Evolutionary conservation across 2,113 vertebrate species (phyloP), one percentile per base, ranked within the genome.

Genomic region (Thomomys bottae): DNA sequence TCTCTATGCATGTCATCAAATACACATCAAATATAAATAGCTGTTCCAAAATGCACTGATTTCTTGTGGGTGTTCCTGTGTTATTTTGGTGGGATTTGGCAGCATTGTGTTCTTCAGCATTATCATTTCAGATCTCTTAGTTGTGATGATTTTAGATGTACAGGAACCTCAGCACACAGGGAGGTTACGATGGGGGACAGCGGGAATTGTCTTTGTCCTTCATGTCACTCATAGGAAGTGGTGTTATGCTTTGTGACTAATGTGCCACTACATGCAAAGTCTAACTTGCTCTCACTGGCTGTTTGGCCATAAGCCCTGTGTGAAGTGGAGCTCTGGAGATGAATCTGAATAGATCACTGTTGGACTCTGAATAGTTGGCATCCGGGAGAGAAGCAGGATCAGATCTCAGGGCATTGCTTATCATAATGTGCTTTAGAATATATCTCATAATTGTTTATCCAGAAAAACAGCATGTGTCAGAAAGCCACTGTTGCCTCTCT

Each of bases 371-470:
- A 23, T 91, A 83, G 71, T 45, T 93, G 90, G 32, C 72, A n/a
- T 79, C 76, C 36, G 28, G 11, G 30, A 26, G 28, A 18, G 77
- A 81, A 5, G 49, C 17, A 54, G 49, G 1, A 26, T 61, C 18
- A 64, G 57, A 45, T 42, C 26, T 59, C n/a, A 21, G 26, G 49
- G 49, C 72, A 59, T 59, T 79, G 3, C 40, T 71, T 86, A 64
- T 68, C 24, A 28, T 93, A 64, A 93, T 93, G 90, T 93, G 54
- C 77, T 94, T 89, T 80, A 83, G 63, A 80, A 18, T 77, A 32
- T 10, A 84, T 32, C 57, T n/a, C 61, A 21, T 81, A 73, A 93
- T 73, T 78, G 49, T 76, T 93, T 67, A 59, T 84, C 86, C 68
- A 84, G 64, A 66, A 91, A 92, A 81, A 83, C 38, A 90, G 54